A percentile compares a stretch with the other conserved stretches of the same genome.
phyloP scores from a whole-genome alignment of 23 tunicate species.

The Diplosoma virens region DNA sequence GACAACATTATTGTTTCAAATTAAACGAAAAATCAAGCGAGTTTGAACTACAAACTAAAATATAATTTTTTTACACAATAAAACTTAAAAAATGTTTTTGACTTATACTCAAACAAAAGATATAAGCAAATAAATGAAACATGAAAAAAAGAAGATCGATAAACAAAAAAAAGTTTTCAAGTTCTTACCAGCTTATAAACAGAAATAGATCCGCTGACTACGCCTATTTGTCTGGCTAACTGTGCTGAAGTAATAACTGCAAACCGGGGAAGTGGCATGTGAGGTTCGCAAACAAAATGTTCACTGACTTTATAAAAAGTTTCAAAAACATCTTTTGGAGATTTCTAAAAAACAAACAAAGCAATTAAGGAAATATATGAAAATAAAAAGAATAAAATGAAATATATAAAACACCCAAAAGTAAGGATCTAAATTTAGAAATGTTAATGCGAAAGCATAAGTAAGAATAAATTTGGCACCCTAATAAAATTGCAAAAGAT shows the following conservation, averaged over 20 bases:
- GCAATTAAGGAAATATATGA: too few species aligned
- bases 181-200: conserved; percentile 54
- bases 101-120: too few species aligned
- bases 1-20: too few species aligned
- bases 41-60: too few species aligned
- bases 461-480: too few species aligned
- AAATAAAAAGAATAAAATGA: too few species aligned
- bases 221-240: conserved; percentile 43
- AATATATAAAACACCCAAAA: too few species aligned
- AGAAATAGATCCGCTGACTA: conserved; percentile 40
- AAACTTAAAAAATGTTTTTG: too few species aligned
- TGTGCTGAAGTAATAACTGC: conserved; percentile 73
- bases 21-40: too few species aligned
- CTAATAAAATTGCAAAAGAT: neutral
- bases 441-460: too few species aligned
- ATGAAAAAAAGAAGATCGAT: neutral
- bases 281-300: conserved; percentile 53
- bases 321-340: conserved; percentile 48
- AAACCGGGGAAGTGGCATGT: conserved; percentile 74
- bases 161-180: neutral
- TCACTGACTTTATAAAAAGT: conserved; percentile 67
- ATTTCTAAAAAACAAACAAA: conserved; percentile 44
- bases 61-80: too few species aligned
- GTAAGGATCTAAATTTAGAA: too few species aligned
- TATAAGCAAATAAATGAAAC: neutral